Conservation (phyloP, 1,140 invertebrate species). For the Ips typographus region DNA sequence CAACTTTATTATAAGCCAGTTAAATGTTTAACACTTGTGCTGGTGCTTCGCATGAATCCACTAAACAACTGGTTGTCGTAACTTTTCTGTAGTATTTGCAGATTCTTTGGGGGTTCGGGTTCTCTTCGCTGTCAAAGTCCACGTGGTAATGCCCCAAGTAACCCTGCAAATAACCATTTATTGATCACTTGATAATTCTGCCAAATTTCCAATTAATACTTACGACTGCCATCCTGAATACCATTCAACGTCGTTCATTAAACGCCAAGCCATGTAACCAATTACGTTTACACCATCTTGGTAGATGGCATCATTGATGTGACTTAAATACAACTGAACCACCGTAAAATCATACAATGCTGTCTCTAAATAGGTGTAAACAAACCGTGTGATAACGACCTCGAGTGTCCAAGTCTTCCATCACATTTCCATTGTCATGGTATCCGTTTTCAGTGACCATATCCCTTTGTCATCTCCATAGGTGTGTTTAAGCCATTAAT, state of each 20-base stretch:
- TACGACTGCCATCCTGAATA: constrained; percentile 55
- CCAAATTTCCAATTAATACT: no score
- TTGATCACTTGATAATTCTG: constrained; percentile 29
- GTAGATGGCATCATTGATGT: constrained; percentile 48
- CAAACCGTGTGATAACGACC: constrained; percentile 30
- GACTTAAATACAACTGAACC: constrained; percentile 55
- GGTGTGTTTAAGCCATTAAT: constrained; percentile 62
- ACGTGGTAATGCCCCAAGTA: constrained; percentile 74
- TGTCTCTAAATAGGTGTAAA: not conserved
- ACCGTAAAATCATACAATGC: not conserved
- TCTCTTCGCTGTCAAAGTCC: constrained; percentile 65
- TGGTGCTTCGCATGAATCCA: constrained; percentile 15
- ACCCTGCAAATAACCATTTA: constrained; percentile 11
- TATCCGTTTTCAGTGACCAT: constrained; percentile 71
- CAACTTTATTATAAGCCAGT: not conserved
- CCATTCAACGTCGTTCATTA: constrained; percentile 63
- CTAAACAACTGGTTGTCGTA: constrained; percentile 47
- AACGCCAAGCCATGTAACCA: constrained; percentile 32
- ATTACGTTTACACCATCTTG: constrained; percentile 26
- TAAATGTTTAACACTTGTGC: not conserved
- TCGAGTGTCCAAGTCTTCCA: constrained; percentile 35
- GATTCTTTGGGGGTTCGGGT: constrained; percentile 71
- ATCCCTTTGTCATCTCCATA: constrained; percentile 63
- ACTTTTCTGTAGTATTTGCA: constrained; percentile 61
- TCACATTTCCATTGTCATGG: constrained; percentile 47